Percentiles rank a stretch among this genome's conserved stretches.
Conservation (phyloP, 1,140 invertebrate species). For the Lepeophtheirus salmonis region DNA sequence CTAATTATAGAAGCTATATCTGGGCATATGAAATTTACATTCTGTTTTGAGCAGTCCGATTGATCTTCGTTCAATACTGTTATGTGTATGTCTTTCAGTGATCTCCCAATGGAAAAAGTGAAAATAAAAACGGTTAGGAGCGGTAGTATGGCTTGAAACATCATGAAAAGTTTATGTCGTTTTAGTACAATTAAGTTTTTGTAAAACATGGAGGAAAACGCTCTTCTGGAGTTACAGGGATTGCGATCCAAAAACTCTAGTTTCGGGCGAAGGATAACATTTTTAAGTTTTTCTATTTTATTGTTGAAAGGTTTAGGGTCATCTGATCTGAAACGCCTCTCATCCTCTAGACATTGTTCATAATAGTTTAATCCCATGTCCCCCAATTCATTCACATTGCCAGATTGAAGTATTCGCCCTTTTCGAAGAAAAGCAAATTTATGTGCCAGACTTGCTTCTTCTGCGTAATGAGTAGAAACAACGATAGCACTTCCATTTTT, state of each 20-base stretch:
- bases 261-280: background rate
- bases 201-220: background rate
- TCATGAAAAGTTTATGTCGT: background rate
- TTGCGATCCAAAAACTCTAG: background rate
- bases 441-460: background rate
- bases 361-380: background rate
- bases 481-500: background rate
- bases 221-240: background rate
- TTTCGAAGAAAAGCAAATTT: background rate
- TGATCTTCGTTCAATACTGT: background rate
- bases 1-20: background rate
- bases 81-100: background rate
- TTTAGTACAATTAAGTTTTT: background rate
- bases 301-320: background rate
- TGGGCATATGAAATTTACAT: background rate
- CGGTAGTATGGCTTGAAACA: slow-evolving; percentile 5
- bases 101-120: background rate
- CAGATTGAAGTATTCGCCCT: background rate
- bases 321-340: background rate
- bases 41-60: background rate
- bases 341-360: background rate
- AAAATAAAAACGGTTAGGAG: background rate
- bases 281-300: background rate
- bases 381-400: background rate
- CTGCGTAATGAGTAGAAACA: background rate